A percentile compares a stretch with the other conserved stretches of the same genome.
These are phyloP conservation scores for Aporophyla nigra DNA, from an alignment of 2,888 invertebrate genomes.

Conservation along the genomic window DNA sequence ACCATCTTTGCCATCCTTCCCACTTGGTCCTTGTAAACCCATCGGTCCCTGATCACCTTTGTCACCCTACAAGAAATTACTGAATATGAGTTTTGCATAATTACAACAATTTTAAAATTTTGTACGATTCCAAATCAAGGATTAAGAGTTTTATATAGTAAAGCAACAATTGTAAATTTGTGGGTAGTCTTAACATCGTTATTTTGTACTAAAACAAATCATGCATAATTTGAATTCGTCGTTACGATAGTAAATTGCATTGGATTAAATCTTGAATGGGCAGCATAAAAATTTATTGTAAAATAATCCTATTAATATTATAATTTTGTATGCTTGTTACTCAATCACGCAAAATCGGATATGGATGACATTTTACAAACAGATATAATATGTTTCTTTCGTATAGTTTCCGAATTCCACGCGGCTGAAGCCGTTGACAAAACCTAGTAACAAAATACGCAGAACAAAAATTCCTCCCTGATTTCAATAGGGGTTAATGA, in stretches of 20 bases:
- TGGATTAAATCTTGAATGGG: neutral
- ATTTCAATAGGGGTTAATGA: slow-evolving; percentile 50
- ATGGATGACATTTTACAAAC: too few species aligned
- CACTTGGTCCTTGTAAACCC: slow-evolving; percentile 84
- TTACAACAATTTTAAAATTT: neutral
- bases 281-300: neutral
- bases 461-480: slow-evolving; percentile 15
- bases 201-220: neutral
- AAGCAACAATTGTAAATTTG: too few species aligned
- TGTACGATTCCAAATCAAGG: neutral
- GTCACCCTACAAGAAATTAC: slow-evolving; percentile 89
- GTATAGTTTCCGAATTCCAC: too few species aligned
- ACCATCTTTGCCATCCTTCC: slow-evolving; percentile 89
- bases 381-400: too few species aligned
- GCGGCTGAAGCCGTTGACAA: too few species aligned
- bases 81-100: slow-evolving; percentile 18
- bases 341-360: too few species aligned
- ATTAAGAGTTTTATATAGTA: neutral
- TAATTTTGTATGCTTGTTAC: too few species aligned
- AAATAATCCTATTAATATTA: neutral
- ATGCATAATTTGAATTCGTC: neutral
- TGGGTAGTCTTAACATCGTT: neutral
- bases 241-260: neutral
- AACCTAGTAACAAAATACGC: neutral
- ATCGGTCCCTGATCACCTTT: slow-evolving; percentile 93